Evolutionary conservation across 2,113 vertebrate genomes (phyloP).

Genomic region (Prochilodus magdalenae): DNA sequence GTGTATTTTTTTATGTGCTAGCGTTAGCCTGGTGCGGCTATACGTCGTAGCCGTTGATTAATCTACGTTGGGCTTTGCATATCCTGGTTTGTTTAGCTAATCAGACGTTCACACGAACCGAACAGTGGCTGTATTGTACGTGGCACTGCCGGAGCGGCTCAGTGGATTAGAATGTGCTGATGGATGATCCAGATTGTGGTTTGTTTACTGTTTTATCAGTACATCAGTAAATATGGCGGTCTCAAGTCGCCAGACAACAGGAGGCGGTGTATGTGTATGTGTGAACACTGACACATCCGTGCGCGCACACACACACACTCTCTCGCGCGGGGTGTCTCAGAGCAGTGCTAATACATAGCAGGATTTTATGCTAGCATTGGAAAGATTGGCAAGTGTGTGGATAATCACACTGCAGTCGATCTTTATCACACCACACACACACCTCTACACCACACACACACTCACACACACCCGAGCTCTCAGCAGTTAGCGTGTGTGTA

Average conservation of each 20-base stretch:
- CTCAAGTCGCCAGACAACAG: constrained; percentile 42
- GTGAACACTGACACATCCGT: constrained; percentile 32
- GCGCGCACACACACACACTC: constrained; percentile 10
- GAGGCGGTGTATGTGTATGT: constrained; percentile 35
- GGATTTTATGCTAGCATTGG: not conserved
- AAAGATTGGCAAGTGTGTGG: not conserved
- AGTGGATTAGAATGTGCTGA: not conserved
- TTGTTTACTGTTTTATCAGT: constrained; percentile 46
- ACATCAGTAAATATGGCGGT: constrained; percentile 43
- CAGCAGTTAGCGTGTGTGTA: not conserved
- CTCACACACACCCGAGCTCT: not conserved
- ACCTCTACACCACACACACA: too few species aligned
- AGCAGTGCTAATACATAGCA: not conserved
- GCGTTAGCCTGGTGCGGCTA: too few species aligned
- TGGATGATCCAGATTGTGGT: constrained; percentile 30
- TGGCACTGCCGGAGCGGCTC: too few species aligned
- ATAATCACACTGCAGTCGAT: not conserved
- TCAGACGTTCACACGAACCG: not conserved
- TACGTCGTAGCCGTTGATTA: too few species aligned
- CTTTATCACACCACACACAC: not conserved
- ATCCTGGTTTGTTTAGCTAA: constrained; percentile 6
- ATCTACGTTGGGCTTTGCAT: not conserved
- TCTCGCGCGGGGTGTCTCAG: not conserved
- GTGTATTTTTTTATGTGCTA: too few species aligned
- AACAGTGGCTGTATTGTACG: not conserved